Evolutionary conservation across 2,888 invertebrate genomes (phyloP).

Genomic region (Metacarcinus magister): DNA sequence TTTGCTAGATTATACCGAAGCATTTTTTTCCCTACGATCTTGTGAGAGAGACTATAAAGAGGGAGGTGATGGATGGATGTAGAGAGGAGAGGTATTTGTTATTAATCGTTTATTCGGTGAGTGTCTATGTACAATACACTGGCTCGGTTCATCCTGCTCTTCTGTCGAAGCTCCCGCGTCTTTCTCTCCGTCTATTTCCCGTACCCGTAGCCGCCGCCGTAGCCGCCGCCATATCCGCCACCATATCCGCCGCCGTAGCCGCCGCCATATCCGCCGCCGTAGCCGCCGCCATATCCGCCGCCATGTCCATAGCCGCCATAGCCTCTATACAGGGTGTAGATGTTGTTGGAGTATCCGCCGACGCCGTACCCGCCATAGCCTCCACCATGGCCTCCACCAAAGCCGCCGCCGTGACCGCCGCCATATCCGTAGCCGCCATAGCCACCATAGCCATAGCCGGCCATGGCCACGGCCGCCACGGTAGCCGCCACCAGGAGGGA

Average conservation of each 20-base stretch:
- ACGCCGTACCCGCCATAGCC: slow-evolving; percentile 33
- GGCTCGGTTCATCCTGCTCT: not conserved
- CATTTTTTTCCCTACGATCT: no score
- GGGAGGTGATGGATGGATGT: not conserved
- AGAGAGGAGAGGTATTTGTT: not conserved
- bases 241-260: not conserved
- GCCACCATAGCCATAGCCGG: not conserved
- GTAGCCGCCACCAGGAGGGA: slow-evolving; percentile 32
- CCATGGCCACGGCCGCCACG: not conserved
- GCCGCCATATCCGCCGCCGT: not conserved
- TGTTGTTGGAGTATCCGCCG: not conserved
- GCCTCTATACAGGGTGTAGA: not conserved
- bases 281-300: not conserved
- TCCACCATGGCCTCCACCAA: not conserved
- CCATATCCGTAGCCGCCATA: not conserved
- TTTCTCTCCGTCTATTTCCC: not conserved
- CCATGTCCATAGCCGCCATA: not conserved
- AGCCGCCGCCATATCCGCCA: not conserved
- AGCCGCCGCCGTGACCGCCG: no score
- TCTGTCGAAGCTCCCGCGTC: not conserved
- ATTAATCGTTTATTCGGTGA: slow-evolving; percentile 22
- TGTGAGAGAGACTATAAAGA: no score
- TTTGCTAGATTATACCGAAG: no score
- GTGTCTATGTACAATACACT: slow-evolving; percentile 27
- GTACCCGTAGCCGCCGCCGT: not conserved